phyloP scores from a whole-genome alignment of 2,888 invertebrate genomes.

The Drosophila kuntzei region DNA sequence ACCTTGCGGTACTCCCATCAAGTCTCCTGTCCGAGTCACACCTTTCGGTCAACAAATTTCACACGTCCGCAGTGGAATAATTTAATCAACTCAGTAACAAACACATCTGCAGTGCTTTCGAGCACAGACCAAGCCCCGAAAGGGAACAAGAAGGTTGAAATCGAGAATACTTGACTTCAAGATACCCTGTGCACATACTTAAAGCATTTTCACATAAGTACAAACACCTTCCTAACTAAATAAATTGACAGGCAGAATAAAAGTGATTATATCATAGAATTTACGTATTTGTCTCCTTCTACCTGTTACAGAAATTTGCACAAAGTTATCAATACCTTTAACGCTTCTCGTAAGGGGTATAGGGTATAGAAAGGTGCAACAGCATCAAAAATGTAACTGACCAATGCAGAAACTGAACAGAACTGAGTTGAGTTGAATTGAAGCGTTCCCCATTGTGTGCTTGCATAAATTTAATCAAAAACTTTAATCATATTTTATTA shows the following conservation, averaged over 20 bases:
- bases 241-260: background rate
- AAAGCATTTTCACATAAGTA: background rate
- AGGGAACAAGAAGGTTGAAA: background rate
- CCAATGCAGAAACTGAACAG: slow-evolving; percentile 37
- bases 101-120: slow-evolving; percentile 57
- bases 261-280: background rate
- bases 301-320: background rate
- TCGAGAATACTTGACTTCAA: background rate
- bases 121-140: slow-evolving; percentile 8
- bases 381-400: slow-evolving; percentile 48
- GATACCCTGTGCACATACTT: background rate
- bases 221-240: too few relatives aligned
- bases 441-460: slow-evolving; percentile 56
- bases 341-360: too few relatives aligned
- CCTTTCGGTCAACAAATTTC: slow-evolving; percentile 38
- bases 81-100: slow-evolving; percentile 74
- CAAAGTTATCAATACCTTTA: too few relatives aligned
- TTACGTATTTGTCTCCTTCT: background rate
- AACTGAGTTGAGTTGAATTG: slow-evolving; percentile 24
- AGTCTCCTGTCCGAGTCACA: slow-evolving; percentile 7
- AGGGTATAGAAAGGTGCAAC: slow-evolving; percentile 36
- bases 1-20: slow-evolving; percentile 40
- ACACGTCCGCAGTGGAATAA: slow-evolving; percentile 72
- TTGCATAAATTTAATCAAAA: slow-evolving; percentile 81
- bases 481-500: slow-evolving; percentile 82